Evolutionary conservation across 2,888 invertebrate species (phyloP), one percentile per base, ranked within the genome.

Genomic region (Perdita meconis): DNA sequence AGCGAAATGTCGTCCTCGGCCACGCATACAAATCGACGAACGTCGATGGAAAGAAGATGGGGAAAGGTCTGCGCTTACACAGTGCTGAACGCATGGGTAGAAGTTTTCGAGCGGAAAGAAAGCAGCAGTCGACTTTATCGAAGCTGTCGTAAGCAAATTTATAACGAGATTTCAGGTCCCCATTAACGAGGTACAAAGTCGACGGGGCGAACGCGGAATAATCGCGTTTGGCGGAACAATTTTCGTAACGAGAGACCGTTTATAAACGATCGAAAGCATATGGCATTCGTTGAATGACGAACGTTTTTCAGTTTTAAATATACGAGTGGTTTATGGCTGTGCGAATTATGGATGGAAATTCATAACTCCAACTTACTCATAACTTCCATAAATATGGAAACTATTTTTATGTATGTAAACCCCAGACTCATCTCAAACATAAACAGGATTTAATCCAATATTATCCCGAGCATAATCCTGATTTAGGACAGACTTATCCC

Each of bases 151-250:
- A 70, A 73, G 74, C 74, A 69, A 77, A 83, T 83, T 81, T 83
- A 73, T 77, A 83, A 83, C 72, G 67, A 81, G 77, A 83, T 77
- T 83, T 67, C 69, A 57, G 76, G 66, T 76, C 56, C 59, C 73
- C 74, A 68, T 83, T 83, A 83, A 83, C 74, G 70, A 76, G 65
- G 69, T 72, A 59, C 64, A 56, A 77, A 72, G 69, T 61, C 66
- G 60, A 40, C 50, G 8, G 44, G 51, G 59, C 53, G 68, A 71
- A 67, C 24, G 64, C 34, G 51, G 44, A 65, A 78, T 78, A 79
- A 81, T 72, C 73, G 61, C 38, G 69, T 65, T 73, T 6, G 65
- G n/a, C 26, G 67, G 64, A 38, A 40, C 42, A 83, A 81, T 71
- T 81, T 77, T 55, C 59, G 40, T 77, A 66, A 69, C 68, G 67